These are phyloP conservation scores for Notamacropus eugenii DNA, from an alignment of 2,797 vertebrate species.

Conservation along the genomic window DNA sequence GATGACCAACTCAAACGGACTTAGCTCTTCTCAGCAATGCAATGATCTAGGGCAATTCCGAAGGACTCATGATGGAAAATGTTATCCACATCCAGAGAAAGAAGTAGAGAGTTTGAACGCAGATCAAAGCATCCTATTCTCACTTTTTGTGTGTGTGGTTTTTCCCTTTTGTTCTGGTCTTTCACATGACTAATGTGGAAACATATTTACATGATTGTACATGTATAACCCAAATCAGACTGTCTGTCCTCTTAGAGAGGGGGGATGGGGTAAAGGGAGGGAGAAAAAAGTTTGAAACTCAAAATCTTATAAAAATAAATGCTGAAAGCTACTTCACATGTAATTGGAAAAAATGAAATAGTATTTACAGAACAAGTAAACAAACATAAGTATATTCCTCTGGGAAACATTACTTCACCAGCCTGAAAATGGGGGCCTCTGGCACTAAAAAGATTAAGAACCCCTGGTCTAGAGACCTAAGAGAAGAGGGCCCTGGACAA, in stretches of 20 bases:
- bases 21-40: not conserved
- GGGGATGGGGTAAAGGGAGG: too few relatives aligned
- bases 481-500: not conserved
- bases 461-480: not conserved
- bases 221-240: too few relatives aligned
- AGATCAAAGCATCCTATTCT: not conserved
- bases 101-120: not conserved
- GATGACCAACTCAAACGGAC: not conserved
- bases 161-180: too few relatives aligned
- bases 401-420: not conserved
- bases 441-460: not conserved
- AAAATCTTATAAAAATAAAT: too few relatives aligned
- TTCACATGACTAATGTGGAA: too few relatives aligned
- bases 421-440: not conserved
- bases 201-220: too few relatives aligned
- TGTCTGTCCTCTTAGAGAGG: too few relatives aligned
- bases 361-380: too few relatives aligned
- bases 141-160: too few relatives aligned
- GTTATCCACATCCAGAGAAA: not conserved
- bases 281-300: too few relatives aligned
- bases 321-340: too few relatives aligned
- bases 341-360: too few relatives aligned
- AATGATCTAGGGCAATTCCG: not conserved
- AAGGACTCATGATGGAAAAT: not conserved
- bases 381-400: not conserved